Evolutionary conservation across 2,888 invertebrate species (phyloP).

Genomic region (Phania funesta): DNA sequence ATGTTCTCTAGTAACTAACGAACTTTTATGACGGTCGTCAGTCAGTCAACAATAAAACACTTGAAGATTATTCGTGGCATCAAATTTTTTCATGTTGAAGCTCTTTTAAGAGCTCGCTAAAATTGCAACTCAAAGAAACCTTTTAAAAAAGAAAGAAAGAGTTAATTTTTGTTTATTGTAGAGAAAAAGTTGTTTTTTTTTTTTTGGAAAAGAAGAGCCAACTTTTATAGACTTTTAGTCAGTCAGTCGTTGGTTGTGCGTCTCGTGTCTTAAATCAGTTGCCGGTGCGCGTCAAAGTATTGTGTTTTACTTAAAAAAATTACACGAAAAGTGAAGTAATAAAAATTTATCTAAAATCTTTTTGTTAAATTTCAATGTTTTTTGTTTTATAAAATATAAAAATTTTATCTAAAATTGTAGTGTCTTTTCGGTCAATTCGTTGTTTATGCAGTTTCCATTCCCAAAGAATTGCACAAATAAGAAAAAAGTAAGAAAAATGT

Average conservation of each 20-base stretch:
- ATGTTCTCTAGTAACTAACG: constrained; percentile 3
- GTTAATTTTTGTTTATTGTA: too few species aligned
- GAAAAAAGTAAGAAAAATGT: constrained; percentile 11
- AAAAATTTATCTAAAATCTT: background rate
- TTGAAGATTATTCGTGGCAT: constrained; percentile 13
- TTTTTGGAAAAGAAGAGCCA: constrained; percentile 48
- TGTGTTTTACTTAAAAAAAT: constrained; percentile 3
- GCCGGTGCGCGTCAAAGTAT: constrained; percentile 36
- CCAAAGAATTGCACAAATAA: background rate
- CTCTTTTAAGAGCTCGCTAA: constrained; percentile 15
- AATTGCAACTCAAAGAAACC: constrained; percentile 24
- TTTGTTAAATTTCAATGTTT: constrained; percentile 19
- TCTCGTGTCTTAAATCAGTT: constrained; percentile 65
- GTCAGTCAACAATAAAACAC: constrained; percentile 4
- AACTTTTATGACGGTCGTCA: background rate
- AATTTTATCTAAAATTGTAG: background rate
- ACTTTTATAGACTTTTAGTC: background rate
- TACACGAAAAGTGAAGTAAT: background rate
- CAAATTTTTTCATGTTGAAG: constrained; percentile 6
- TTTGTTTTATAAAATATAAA: background rate
- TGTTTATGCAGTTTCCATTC: background rate
- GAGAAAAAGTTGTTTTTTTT: too few species aligned
- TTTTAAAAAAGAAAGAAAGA: constrained; percentile 9
- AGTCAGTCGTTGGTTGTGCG: constrained; percentile 70
- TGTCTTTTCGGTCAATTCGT: background rate